Conservation (phyloP, 2,888 invertebrate genomes). For the Troilus luridus region DNA sequence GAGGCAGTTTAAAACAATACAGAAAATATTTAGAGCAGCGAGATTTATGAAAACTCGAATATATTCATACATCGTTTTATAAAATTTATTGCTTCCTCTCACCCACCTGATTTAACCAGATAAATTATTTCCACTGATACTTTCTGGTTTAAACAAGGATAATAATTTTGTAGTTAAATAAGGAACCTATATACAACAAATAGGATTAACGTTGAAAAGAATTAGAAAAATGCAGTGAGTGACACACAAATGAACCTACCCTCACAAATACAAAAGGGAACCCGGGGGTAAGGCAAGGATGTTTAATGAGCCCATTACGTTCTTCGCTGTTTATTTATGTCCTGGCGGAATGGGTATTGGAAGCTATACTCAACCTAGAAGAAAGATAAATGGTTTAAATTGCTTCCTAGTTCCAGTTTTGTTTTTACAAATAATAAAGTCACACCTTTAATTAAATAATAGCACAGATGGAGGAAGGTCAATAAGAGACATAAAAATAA, state of each 20-base stretch:
- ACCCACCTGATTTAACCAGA: neutral
- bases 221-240: neutral
- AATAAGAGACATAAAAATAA: too few relatives aligned
- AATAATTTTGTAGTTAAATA: neutral
- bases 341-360: neutral
- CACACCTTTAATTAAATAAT: too few relatives aligned
- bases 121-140: neutral
- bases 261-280: neutral
- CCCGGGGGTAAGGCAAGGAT: neutral
- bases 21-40: neutral
- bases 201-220: neutral
- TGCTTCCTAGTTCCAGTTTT: neutral
- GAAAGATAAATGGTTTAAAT: neutral
- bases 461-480: too few relatives aligned
- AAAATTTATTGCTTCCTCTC: neutral
- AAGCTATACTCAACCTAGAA: neutral
- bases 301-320: conserved; percentile 16
- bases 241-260: neutral
- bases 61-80: neutral
- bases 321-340: neutral
- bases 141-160: neutral
- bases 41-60: neutral
- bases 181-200: neutral
- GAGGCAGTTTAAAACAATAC: conserved; percentile 11
- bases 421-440: neutral